Conservation (phyloP, 92 coral and sea anemone genomes). For the Palythoa grandiflora region DNA sequence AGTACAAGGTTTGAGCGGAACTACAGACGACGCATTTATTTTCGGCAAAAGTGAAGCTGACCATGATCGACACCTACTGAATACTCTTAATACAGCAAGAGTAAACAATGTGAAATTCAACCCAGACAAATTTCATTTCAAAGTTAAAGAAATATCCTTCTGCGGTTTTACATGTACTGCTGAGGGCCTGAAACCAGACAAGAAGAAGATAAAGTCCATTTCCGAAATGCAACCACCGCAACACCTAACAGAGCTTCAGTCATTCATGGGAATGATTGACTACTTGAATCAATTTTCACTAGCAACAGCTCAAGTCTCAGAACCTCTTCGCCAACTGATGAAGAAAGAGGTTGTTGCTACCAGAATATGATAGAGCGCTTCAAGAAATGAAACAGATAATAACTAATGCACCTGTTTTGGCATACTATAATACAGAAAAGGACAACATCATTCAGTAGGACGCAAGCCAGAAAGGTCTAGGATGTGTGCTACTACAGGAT, state of each 20-base stretch:
- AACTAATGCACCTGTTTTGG: conserved; percentile 29
- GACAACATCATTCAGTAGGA: conserved; percentile 44
- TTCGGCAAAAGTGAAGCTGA: neutral
- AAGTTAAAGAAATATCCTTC: conserved; percentile 53
- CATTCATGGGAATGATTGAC: conserved; percentile 68
- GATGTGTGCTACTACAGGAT: conserved; percentile 69
- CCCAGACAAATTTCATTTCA: conserved; percentile 68
- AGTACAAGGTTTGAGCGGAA: conserved; percentile 36
- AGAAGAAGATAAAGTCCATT: conserved; percentile 52
- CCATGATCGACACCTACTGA: conserved; percentile 71
- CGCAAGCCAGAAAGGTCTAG: conserved; percentile 56
- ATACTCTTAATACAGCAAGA: conserved; percentile 59
- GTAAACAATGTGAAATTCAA: conserved; percentile 65
- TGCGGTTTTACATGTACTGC: conserved; percentile 66
- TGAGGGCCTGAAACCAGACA: conserved; percentile 3
- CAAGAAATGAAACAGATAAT: conserved; percentile 40
- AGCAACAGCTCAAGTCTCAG: conserved; percentile 27
- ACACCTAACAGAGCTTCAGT: conserved; percentile 63
- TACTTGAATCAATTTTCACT: conserved; percentile 51
- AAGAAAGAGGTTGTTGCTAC: conserved; percentile 46
- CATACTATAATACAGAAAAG: conserved; percentile 18
- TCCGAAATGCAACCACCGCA: conserved; percentile 68
- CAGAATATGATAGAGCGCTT: conserved; percentile 58
- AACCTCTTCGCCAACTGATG: conserved; percentile 40
- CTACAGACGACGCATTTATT: conserved; percentile 73